These are phyloP conservation scores for Reinhardtius hippoglossoides DNA, from an alignment of 2,113 vertebrate genomes.

Conservation along the genomic window DNA sequence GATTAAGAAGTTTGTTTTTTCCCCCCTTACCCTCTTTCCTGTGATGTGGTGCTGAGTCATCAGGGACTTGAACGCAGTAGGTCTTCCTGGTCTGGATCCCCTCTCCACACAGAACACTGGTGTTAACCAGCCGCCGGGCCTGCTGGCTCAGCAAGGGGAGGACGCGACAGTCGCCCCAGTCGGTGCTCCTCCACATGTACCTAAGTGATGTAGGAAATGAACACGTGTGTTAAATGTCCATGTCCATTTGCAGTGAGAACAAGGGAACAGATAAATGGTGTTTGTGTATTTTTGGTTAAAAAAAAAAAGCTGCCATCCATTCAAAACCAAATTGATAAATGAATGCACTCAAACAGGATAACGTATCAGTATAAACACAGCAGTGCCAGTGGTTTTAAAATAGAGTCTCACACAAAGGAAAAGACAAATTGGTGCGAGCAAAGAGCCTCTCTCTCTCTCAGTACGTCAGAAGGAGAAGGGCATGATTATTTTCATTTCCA, in stretches of 20 bases:
- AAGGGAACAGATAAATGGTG: constrained; percentile 11
- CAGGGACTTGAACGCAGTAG: constrained; percentile 87
- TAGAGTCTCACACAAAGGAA: constrained; percentile 22
- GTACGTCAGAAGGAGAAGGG: not conserved
- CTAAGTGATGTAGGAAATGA: constrained; percentile 66
- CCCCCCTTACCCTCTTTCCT: constrained; percentile 87
- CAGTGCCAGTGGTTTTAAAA: not conserved
- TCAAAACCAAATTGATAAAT: constrained; percentile 19
- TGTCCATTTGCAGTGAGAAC: not conserved
- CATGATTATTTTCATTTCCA: constrained; percentile 54
- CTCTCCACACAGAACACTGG: constrained; percentile 86
- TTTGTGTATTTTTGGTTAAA: not conserved
- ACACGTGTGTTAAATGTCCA: not conserved
- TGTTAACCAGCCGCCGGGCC: constrained; percentile 76
- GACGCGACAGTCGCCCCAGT: constrained; percentile 91
- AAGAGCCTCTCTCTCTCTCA: constrained; percentile 9
- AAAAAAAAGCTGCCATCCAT: not conserved
- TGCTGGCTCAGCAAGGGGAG: constrained; percentile 87
- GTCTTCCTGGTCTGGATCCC: constrained; percentile 92
- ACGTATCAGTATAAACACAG: not conserved
- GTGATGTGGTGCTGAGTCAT: constrained; percentile 65
- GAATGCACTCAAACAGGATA: constrained; percentile 1
- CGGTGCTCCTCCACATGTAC: constrained; percentile 92
- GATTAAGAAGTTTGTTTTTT: constrained; percentile 13
- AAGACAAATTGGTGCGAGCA: constrained; percentile 36